Base-by-base conservation (phyloP, 1,140 invertebrate genomes). In the Stegodyphus dumicola region DNA sequence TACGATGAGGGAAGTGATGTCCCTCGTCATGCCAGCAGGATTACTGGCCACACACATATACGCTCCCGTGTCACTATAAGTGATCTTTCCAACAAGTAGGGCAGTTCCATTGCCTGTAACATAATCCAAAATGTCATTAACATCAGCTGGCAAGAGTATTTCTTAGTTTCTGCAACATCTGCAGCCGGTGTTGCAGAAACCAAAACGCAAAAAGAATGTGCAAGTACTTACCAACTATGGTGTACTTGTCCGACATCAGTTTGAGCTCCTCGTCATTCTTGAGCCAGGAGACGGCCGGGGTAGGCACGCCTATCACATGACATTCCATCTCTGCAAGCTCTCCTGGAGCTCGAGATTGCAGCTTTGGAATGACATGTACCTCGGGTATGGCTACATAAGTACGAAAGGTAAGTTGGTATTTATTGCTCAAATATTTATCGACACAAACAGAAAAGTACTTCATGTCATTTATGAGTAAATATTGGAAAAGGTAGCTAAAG, bases 31-130 rank as follows among this genome's bases (percentile, higher is more conserved):
- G 6, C 94, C 94, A 1, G 94, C 95, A 65, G 93, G 91, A 89
- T 94, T 95, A 13, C 92, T 93, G 0, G 93, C 95, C 88, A 94
- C 93, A 89, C 95, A 95, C 93, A 95, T 95, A 90, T 95, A 95
- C 4, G 94, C 94, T 6, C 94, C 95, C 0, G 94, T 95, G 89
- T 95, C 94, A 3, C 93, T 93, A 88, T 94, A 95, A 73, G 92
- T 92, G 71, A 95, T 94, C 74, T 93, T 92, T 70, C 92, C 92
- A 10, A 95, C 92, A 51, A 93, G 92, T 53, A 95, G 90, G 65
- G 93, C 93, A 2, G 94, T 94, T 49, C 94, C 94, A 87, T 94
- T 94, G n/a, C 90, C 90, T 91, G 87, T 66, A 89, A 69, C 4
- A 75, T 13, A 70, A 75, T 48, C 7, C 15, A 60, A 60, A 60